Base-by-base conservation (phyloP, 2,888 invertebrate genomes). In the Hesperia comma region DNA sequence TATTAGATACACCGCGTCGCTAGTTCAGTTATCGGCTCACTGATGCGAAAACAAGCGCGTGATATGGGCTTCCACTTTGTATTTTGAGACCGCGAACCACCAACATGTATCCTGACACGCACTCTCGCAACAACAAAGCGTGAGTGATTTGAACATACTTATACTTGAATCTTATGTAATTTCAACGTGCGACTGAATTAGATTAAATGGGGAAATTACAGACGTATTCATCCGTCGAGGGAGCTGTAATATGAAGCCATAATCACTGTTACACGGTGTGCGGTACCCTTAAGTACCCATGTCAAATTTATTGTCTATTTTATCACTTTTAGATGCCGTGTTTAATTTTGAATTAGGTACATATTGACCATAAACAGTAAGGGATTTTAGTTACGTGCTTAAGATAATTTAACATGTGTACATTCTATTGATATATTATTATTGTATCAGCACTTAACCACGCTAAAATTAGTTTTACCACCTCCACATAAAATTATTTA, bases 51-150 rank as follows among this genome's bases (percentile, higher is more conserved):
- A 88, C 86, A 86, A 86, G 83, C 81, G 83, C 82, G 82, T 81
- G 87, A 87, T 88, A 88, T 80, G 83, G 77, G 78, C 79, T 82
- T 80, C 80, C 79, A 84, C 79, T 80, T 75, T 76, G 76, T 76
- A 79, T 77, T 71, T 74, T 75, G 74, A 78, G 72, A 73, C 78
- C 76, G 73, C 73, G 66, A 68, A 71, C 74, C 71, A 78, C 72
- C 73, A 75, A 74, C 79, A 90, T 90, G 89, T 87, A 84, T 78
- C 79, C 84, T 62, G 79, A 82, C 71, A 82, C 80, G 69, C 81
- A 85, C 84, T 91, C 88, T 79, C 79, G 79, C 69, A 92, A 91
- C 74, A 91, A 92, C 78, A 92, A 92, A 84, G 83, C 91, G 92
- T 92, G 75, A 87, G 92, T 90, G 70, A 57, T 69, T 68, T 60